Conservation (phyloP, 2,888 invertebrate species). For the Ctenicera cuprea region DNA sequence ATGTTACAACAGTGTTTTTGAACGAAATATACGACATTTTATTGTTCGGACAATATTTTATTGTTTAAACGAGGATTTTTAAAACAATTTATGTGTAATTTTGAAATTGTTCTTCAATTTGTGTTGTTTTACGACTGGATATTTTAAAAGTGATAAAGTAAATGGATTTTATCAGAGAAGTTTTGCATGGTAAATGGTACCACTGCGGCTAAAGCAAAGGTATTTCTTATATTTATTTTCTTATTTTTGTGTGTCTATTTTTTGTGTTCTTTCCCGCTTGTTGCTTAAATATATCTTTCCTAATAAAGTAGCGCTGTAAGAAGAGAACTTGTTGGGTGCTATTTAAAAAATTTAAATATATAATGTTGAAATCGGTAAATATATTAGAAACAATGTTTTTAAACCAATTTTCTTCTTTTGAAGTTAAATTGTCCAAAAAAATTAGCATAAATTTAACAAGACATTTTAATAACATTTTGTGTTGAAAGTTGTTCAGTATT, state of each 20-base stretch:
- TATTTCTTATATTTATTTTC: background rate
- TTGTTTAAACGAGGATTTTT: too few species aligned
- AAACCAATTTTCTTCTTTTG: too few species aligned
- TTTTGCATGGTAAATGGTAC: constrained; percentile 21
- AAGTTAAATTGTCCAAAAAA: too few species aligned
- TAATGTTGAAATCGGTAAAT: too few species aligned
- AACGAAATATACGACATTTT: background rate
- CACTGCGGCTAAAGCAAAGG: constrained; percentile 30
- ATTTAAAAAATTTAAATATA: too few species aligned
- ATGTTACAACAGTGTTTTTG: background rate
- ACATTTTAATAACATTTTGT: too few species aligned
- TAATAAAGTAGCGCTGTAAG: too few species aligned
- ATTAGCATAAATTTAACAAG: too few species aligned
- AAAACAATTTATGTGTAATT: background rate
- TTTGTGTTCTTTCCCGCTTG: background rate
- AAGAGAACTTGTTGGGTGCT: too few species aligned
- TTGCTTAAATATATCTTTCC: too few species aligned
- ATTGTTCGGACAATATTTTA: background rate
- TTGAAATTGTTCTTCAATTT: background rate
- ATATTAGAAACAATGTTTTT: too few species aligned
- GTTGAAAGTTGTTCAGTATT: too few species aligned
- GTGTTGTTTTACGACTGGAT: constrained; percentile 1
- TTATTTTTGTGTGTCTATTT: background rate
- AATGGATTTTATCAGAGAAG: constrained; percentile 9
- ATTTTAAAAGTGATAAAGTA: background rate